Evolutionary conservation across 2,113 vertebrate species (phyloP).

Genomic region (Trichechus manatus): DNA sequence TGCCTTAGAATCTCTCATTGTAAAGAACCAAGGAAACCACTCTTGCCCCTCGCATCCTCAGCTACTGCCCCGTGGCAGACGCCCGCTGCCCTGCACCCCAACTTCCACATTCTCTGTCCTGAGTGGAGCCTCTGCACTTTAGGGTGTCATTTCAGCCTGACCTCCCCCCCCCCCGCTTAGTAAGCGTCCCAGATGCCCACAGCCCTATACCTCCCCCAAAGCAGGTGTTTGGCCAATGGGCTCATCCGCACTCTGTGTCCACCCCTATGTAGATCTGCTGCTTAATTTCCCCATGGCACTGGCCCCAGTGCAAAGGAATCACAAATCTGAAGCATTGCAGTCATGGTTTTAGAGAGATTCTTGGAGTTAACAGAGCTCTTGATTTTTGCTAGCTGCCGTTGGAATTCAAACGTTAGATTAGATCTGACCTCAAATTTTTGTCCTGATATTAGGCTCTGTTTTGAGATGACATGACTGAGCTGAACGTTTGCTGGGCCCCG

Average conservation of each 20-base stretch:
- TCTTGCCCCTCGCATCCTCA: neutral
- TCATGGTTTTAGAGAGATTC: neutral
- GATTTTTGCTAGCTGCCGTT: neutral
- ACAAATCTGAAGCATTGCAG: too few species aligned
- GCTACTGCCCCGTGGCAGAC: neutral
- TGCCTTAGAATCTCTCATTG: neutral
- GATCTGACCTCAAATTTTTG: neutral
- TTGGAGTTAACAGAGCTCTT: neutral
- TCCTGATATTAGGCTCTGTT: neutral
- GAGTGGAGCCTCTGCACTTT: too few species aligned
- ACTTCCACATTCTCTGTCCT: too few species aligned
- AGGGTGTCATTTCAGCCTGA: too few species aligned
- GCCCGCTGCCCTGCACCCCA: too few species aligned
- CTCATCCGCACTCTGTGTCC: neutral
- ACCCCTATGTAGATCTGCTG: neutral
- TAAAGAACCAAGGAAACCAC: neutral
- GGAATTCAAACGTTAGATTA: neutral
- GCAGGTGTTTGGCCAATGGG: too few species aligned
- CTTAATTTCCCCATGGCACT: neutral
- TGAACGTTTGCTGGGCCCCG: too few species aligned
- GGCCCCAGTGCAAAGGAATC: neutral
- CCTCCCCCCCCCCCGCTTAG: too few species aligned
- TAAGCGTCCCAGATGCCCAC: too few species aligned
- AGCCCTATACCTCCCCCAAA: too few species aligned
- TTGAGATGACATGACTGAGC: neutral